Evolutionary conservation across 2,797 vertebrate species (phyloP).

Genomic region (Gymnoscopelus microlampas): DNA sequence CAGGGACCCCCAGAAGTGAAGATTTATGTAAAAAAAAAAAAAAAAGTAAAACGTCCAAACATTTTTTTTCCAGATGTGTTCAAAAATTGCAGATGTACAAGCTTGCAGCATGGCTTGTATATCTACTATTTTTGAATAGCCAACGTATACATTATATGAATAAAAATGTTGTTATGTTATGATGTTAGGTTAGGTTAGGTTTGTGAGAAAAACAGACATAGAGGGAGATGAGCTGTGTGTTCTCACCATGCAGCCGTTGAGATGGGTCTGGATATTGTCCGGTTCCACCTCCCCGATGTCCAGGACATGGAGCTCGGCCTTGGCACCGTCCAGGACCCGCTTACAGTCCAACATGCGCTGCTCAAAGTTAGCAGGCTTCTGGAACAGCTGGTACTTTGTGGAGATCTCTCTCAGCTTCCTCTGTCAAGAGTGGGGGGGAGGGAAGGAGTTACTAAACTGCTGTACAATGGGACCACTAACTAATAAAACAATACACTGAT

Average conservation of each 20-base stretch:
- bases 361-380: conserved; percentile 98
- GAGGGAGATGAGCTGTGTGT: background rate
- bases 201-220: too few relatives aligned
- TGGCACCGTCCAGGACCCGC: conserved; percentile 90
- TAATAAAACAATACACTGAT: background rate
- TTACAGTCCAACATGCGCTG: conserved; percentile 98
- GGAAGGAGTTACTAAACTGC: background rate
- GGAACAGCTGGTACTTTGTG: conserved; percentile 97
- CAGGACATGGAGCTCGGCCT: conserved; percentile 89
- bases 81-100: background rate
- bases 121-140: too few relatives aligned
- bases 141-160: too few relatives aligned
- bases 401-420: conserved; percentile 94
- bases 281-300: conserved; percentile 88
- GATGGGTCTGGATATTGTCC: conserved; percentile 89
- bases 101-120: too few relatives aligned
- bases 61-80: too few relatives aligned
- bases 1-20: too few relatives aligned
- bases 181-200: too few relatives aligned
- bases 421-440: conserved; percentile 66
- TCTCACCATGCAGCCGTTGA: conserved; percentile 93
- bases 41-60: too few relatives aligned
- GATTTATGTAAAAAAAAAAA: too few relatives aligned
- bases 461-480: background rate
- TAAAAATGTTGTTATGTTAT: too few relatives aligned